Percentiles rank a stretch among this genome's conserved stretches.
These are phyloP conservation scores for Regulus satrapa DNA, from an alignment of 2,113 vertebrate species.

Conservation along the genomic window DNA sequence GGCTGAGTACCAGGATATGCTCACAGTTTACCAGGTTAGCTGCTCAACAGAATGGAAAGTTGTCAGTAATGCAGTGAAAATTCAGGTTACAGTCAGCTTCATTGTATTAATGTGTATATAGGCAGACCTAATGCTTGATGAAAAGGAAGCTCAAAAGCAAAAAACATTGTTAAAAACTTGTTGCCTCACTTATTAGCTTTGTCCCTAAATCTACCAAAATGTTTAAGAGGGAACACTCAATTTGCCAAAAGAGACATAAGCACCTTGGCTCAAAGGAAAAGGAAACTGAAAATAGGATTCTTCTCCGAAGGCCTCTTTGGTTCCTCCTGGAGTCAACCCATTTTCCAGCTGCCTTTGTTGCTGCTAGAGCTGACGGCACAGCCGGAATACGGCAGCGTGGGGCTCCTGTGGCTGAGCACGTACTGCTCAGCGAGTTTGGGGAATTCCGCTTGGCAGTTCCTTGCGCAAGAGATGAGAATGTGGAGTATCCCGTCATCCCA, in stretches of 20 bases:
- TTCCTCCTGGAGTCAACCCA: neutral
- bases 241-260: neutral
- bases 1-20: neutral
- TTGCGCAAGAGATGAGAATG: conserved; percentile 43
- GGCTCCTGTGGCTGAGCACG: neutral
- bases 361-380: neutral
- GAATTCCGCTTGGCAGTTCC: neutral
- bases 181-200: neutral
- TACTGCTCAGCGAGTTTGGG: accelerated
- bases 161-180: accelerated
- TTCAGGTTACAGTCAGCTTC: neutral
- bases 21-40: neutral
- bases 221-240: neutral
- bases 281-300: accelerated
- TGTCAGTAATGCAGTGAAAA: neutral
- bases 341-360: neutral
- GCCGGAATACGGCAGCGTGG: accelerated
- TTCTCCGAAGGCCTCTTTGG: neutral
- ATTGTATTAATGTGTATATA: neutral
- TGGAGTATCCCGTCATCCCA: neutral
- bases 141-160: neutral
- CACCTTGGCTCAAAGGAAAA: neutral
- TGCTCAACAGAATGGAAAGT: neutral
- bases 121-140: neutral
- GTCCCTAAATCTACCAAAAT: neutral